Evolutionary conservation across 2,888 invertebrate genomes (phyloP), one percentile per base, ranked within the genome.

Genomic region (Agrochola litura): DNA sequence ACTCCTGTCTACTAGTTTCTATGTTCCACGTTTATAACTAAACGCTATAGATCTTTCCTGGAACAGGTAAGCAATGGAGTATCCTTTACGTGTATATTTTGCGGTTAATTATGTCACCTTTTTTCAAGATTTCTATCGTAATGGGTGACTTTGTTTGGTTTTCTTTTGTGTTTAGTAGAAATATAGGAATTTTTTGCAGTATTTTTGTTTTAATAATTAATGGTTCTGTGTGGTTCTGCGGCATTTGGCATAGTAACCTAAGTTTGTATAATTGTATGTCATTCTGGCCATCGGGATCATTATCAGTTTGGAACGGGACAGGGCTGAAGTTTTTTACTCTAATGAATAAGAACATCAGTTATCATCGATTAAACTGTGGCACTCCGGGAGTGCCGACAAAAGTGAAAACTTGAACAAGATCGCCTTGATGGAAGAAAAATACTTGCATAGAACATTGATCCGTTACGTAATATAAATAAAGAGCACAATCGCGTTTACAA

Each of bases 101-200:
- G 88, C 83, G 83, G 86, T 91, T 91, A 91, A 92, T 91, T 91
- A 91, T 85, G 83, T 83, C 83, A 83, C 78, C 56, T 77, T 84
- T 83, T 79, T 83, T 77, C 79, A 76, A 79, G 83, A 84, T 87
- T 77, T 72, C 73, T 85, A 82, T 81, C 81, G 64, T 74, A 80
- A 74, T 73, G 73, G 72, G 60, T 25, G 65, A 76, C 81, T 72
- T 72, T 58, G 82, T 61, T 70, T 14, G 19, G 37, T 69, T 75
- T 82, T 64, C 58, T 84, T 78, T 83, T 78, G 63, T 68, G 41
- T 70, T 69, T 49, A 77, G 70, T 77, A 49, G 82, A 77, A 77
- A 66, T 81, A 67, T 58, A 14, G n/a, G 76, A n/a, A 4, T n/a
- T 12, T 67, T 58, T 77, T 43, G 37, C 6, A 43, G 30, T 70